phyloP scores from a whole-genome alignment of 1,140 invertebrate genomes.

The honey bee (Apis mellifera) region DNA sequence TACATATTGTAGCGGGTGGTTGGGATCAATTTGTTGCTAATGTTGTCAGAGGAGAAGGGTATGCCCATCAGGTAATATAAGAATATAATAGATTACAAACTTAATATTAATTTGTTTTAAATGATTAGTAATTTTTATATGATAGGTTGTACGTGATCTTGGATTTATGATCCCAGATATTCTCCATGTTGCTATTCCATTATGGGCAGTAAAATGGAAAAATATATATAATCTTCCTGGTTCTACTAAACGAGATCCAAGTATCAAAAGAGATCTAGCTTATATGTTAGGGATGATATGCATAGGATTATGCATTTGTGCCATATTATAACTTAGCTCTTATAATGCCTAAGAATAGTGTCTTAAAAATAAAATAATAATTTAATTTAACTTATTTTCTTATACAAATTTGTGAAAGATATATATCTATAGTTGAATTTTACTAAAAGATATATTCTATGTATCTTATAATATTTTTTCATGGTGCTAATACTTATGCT shows the following conservation, averaged over 20 bases:
- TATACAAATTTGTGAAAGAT: slow-evolving; percentile 3
- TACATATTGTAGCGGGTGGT: slow-evolving; percentile 88
- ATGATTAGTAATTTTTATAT: slow-evolving; percentile 13
- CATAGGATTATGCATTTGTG: slow-evolving; percentile 76
- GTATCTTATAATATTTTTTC: neutral
- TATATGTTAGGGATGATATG: slow-evolving; percentile 75
- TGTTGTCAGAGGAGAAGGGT: slow-evolving; percentile 87
- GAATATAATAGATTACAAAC: too few species aligned
- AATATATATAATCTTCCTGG: slow-evolving; percentile 73
- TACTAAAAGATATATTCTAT: neutral
- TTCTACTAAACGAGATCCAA: slow-evolving; percentile 65
- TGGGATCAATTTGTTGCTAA: slow-evolving; percentile 90
- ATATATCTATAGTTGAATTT: slow-evolving; percentile 1
- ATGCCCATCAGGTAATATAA: slow-evolving; percentile 84
- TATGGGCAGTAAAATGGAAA: slow-evolving; percentile 78
- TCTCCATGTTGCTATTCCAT: slow-evolving; percentile 85
- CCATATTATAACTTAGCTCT: slow-evolving; percentile 56
- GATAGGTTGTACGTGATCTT: slow-evolving; percentile 86
- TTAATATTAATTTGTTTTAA: too few species aligned
- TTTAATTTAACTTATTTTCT: slow-evolving; percentile 34
- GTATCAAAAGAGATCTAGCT: slow-evolving; percentile 74
- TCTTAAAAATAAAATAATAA: slow-evolving; percentile 25
- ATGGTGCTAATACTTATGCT: neutral
- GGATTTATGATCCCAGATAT: slow-evolving; percentile 90
- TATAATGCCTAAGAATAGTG: slow-evolving; percentile 43